These are phyloP conservation scores for Adelognathus sp. DNA, from an alignment of 2,888 invertebrate species.

Conservation along the genomic window DNA sequence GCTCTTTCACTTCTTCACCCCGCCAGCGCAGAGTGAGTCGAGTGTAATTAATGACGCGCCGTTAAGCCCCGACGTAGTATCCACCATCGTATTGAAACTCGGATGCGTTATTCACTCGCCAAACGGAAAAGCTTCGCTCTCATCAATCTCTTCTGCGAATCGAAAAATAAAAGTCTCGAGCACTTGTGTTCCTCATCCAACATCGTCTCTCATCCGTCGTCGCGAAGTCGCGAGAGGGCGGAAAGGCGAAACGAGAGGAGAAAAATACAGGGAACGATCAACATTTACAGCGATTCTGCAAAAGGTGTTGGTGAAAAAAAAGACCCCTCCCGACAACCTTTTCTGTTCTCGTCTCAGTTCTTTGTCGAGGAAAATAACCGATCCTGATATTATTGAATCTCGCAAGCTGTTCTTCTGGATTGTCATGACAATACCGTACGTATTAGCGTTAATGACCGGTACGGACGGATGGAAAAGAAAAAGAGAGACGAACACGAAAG, in stretches of 20 bases:
- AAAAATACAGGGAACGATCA: not conserved
- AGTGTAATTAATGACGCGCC: conserved; percentile 49
- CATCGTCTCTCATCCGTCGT: not conserved
- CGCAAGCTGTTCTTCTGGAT: not conserved
- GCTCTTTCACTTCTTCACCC: not conserved
- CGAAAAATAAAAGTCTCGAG: not conserved
- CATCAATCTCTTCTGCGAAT: conserved; percentile 53
- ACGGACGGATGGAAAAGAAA: not conserved
- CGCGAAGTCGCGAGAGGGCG: not conserved
- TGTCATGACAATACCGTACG: not conserved
- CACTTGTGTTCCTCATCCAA: not conserved
- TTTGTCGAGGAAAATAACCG: not conserved
- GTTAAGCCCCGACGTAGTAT: conserved; percentile 4
- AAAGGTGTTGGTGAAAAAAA: not conserved
- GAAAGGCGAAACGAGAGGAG: not conserved
- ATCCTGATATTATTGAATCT: not conserved
- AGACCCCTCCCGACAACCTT: not conserved
- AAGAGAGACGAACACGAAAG: not conserved
- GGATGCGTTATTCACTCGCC: conserved; percentile 41
- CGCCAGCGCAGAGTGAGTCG: not conserved
- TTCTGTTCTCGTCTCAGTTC: not conserved
- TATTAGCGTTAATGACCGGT: not conserved
- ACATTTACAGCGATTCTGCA: not conserved
- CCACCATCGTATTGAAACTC: conserved; percentile 39
- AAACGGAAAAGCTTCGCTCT: conserved; percentile 27